Evolutionary conservation across 2,113 vertebrate species (phyloP), one percentile per base, ranked within the genome.

Genomic region (Columbina picui): DNA sequence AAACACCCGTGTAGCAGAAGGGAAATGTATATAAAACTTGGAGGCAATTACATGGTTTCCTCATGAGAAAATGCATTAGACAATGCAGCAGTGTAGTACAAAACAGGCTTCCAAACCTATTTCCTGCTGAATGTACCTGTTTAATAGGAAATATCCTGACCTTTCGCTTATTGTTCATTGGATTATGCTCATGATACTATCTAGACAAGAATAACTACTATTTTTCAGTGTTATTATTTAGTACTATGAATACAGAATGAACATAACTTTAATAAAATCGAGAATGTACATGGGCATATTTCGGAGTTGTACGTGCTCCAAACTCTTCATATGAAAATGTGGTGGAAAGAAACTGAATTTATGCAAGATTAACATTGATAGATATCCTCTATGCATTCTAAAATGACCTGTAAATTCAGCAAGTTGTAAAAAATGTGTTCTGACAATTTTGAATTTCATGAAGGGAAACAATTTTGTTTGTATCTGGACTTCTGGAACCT

Each of bases 361-460:
- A 9, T 84, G 75, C 36, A 57, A 87, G 63, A 56, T 57, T 26
- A 73, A 43, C 67, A 38, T 60, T 61, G 14, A 27, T 53, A 68
- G 71, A 32, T 65, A 65, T n/a, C 77, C 89, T 69, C 84, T 95
- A 43, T 57, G 90, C 78, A 67, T 52, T 94, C 84, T 90, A 53
- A 92, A 95, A 78, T 38, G 39, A 76, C 47, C 67, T 95, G 94
- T 90, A 84, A 84, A 70, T 70, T 68, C 71, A 49, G 17, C 25
- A 87, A 53, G 29, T 36, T 47, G 53, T 82, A 32, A 78, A 67
- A 47, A 61, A 45, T 38, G 12, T 39, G 6, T 34, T 65, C 36
- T 70, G n/a, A 20, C 43, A 36, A 67, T 82, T 59, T 64, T 32
- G 69, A 43, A 39, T 43, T 21, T 60, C 50, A 19, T 29, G 8